Base-by-base conservation (phyloP, 2,888 invertebrate species). In the Noctua janthe region DNA sequence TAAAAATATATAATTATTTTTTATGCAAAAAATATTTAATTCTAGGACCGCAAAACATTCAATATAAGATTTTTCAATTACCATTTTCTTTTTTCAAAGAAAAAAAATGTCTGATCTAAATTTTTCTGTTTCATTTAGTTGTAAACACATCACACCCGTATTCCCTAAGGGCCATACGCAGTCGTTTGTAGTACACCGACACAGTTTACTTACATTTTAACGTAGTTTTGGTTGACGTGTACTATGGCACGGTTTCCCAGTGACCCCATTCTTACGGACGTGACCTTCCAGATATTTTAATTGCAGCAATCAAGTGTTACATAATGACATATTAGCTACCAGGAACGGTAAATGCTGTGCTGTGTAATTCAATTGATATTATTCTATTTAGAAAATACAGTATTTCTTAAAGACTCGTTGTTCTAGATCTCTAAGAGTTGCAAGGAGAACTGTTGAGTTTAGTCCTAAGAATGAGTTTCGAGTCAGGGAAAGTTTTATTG, bases 251-350 rank as follows among this genome's bases (percentile, higher is more conserved):
- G 5, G 15, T 66, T 35, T 15, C 70, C 67, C 11, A 8, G 49
- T 76, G 64, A 82, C 70, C 74, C n/a, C 13, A 35, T 29, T 43
- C 29, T 7, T 51, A 23, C 17, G 59, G 39, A 71, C 71, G 13
- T 83, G 71, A 66, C 83, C 77, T 75, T 75, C 20, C 1, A 62
- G 47, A 54, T 54, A 69, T 66, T 54, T 6, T 39, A 35, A 78
- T 83, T 66, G 15, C 64, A 71, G 39, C 10, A 29, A 29, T 20
- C 29, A 15, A 23, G 51, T 13, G 11, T 81, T 39, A 51, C 29
- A 20, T 15, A 47, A 54, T 35, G 64, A 20, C 17, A 35, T 0
- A 13, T 29, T 20, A 47, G 1, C 43, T 7, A 35, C 5, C 23
- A 11, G 20, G 15, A 49, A 10, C 10, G 6, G 17, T 49, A 17